Conservation (phyloP, 2,888 invertebrate species). For the Epirrita christyi region DNA sequence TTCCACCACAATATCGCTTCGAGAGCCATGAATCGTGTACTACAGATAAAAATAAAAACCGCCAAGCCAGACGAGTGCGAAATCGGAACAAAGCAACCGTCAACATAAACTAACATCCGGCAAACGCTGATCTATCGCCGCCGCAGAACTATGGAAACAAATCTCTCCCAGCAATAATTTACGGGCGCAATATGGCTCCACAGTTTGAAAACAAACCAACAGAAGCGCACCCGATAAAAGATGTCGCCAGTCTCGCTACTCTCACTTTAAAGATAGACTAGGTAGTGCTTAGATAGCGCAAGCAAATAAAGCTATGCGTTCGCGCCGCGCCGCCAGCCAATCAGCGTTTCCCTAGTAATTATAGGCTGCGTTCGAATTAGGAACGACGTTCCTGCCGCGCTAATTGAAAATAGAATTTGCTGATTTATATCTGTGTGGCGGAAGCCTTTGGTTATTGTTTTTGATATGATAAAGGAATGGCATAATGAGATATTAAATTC, state of each 20-base stretch:
- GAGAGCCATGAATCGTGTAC: conserved; percentile 9
- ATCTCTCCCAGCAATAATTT: conserved; percentile 80
- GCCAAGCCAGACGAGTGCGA: conserved; percentile 64
- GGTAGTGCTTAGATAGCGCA: conserved; percentile 63
- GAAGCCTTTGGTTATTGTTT: conserved; percentile 62
- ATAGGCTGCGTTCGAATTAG: conserved; percentile 79
- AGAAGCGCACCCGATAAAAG: conserved; percentile 76
- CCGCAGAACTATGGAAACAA: conserved; percentile 82
- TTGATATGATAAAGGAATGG: conserved; percentile 48
- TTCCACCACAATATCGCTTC: conserved; percentile 2
- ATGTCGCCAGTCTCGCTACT: conserved; percentile 72
- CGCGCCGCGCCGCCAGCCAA: conserved; percentile 63
- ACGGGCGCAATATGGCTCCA: conserved; percentile 76
- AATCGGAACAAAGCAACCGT: conserved; percentile 75
- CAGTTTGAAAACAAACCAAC: conserved; percentile 75
- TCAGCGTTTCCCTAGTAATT: conserved; percentile 71
- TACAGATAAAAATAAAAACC: conserved; percentile 52
- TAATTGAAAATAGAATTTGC: conserved; percentile 77
- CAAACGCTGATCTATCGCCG: conserved; percentile 78
- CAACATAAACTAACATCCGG: conserved; percentile 81
- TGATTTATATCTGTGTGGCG: conserved; percentile 67
- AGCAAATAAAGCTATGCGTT: conserved; percentile 62
- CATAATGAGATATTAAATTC: conserved; percentile 45
- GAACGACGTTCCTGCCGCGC: conserved; percentile 68
- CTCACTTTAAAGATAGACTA: conserved; percentile 73